Conservation (phyloP, 2,797 vertebrate species). For the Acanthis flammea region DNA sequence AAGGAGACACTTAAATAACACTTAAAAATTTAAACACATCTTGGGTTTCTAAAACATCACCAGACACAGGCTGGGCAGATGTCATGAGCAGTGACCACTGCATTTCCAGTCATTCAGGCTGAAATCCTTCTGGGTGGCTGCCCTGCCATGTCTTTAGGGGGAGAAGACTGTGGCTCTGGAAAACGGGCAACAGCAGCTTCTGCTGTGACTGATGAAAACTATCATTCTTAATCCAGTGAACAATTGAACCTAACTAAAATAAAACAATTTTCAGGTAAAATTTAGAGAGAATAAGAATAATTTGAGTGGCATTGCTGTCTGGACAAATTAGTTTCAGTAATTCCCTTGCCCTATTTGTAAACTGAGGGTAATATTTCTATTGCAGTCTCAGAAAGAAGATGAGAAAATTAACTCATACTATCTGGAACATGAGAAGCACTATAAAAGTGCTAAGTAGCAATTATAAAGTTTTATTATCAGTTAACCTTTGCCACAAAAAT, state of each 20-base stretch:
- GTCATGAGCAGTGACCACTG: neutral
- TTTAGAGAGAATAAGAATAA: neutral
- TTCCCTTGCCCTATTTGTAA: neutral
- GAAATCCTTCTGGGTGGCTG: neutral
- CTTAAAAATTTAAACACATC: neutral
- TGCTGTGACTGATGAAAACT: neutral
- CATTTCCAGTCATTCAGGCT: neutral
- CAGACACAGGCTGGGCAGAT: neutral
- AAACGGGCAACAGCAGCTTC: neutral
- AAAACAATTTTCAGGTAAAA: neutral
- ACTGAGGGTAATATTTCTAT: neutral
- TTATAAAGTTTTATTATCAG: neutral
- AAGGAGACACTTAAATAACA: neutral
- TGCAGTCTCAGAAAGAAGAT: neutral
- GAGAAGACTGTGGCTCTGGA: neutral
- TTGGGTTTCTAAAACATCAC: neutral
- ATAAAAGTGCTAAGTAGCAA: neutral
- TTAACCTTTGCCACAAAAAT: neutral
- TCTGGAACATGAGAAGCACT: neutral
- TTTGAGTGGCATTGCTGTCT: neutral
- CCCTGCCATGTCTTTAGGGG: accelerated
- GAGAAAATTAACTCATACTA: neutral
- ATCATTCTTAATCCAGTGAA: neutral
- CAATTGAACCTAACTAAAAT: neutral
- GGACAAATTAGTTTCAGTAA: conserved; percentile 7